Conservation (phyloP, 2,888 invertebrate species). For the Platycnemis pennipes region DNA sequence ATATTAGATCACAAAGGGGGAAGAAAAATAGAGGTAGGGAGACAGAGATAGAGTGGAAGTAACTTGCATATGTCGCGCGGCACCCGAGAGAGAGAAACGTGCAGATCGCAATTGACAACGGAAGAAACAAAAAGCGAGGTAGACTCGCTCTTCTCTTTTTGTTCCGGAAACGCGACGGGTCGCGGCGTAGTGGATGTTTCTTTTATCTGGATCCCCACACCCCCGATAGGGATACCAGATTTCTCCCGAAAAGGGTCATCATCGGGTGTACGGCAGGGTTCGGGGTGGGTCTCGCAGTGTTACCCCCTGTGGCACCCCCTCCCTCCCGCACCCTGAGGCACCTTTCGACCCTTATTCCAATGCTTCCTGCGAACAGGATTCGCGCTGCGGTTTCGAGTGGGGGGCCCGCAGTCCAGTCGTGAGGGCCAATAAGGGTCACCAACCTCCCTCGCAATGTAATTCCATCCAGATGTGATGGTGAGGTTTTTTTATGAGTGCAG, state of each 20-base stretch:
- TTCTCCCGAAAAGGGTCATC: background rate
- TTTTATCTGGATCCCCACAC: slow-evolving; percentile 4
- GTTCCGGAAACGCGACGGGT: background rate
- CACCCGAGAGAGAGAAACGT: background rate
- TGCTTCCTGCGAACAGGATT: background rate
- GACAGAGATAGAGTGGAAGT: background rate
- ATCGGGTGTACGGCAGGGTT: background rate
- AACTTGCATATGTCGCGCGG: background rate
- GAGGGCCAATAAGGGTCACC: background rate
- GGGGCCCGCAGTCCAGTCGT: background rate
- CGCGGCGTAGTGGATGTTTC: background rate
- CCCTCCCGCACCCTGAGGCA: background rate
- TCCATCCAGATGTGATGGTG: too few relatives aligned
- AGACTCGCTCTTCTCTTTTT: background rate
- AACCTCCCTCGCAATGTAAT: background rate
- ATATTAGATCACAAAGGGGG: background rate
- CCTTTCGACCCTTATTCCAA: background rate
- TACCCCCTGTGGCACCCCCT: background rate
- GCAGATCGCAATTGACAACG: background rate
- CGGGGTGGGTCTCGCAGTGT: background rate
- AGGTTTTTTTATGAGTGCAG: too few relatives aligned
- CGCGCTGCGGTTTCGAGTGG: background rate
- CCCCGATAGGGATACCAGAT: background rate
- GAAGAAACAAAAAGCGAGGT: background rate
- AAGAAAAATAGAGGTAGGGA: background rate